Evolutionary conservation across 2,797 vertebrate species (phyloP), one percentile per base, ranked within the genome.

Genomic region (Mormyrus proboscirostris): DNA sequence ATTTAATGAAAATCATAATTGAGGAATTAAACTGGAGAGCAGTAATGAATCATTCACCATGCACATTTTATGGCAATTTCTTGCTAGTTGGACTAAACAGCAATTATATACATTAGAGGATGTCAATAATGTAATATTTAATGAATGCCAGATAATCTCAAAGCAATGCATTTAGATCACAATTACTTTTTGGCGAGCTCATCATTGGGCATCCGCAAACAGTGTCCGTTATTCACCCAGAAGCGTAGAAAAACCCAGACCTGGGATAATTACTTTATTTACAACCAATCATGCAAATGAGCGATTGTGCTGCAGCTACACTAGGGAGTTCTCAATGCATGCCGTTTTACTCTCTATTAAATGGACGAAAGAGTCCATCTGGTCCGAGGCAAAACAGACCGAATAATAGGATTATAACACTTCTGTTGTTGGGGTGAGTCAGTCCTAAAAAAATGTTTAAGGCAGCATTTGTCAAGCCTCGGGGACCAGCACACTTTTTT

Each of bases 101-200:
- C 96, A 96, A 97, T 97, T 97, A 97, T 96, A 95, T 93, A 94
- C 94, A 97, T 97, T 97, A 97, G 94, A 92, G 93, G 95, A 96
- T 96, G 96, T 97, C 96, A 97, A 97, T 97, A 96, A 95, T 95
- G 95, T 96, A 96, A 96, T 97, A 97, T 97, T 97, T 96, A 97
- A 97, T 97, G 97, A 96, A 96, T 96, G 96, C 92, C 86, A 94
- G 93, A 95, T 96, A 97, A 97, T 98, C 96, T 97, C 96, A 95
- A 88, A 95, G 96, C 96, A 97, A 97, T 98, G 96, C 97, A 96
- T 98, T 98, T 97, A 96, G 94, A 97, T 96, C 93, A 95, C 93
- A 97, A 96, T 92, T 91, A 93, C 95, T 96, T 96, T 96, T 94
- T 69, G 50, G 93, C 95, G 95, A 94, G 95, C 96, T 96, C 93